These are phyloP conservation scores for Cetonia aurata DNA, from an alignment of 2,888 invertebrate genomes.

Conservation along the genomic window DNA sequence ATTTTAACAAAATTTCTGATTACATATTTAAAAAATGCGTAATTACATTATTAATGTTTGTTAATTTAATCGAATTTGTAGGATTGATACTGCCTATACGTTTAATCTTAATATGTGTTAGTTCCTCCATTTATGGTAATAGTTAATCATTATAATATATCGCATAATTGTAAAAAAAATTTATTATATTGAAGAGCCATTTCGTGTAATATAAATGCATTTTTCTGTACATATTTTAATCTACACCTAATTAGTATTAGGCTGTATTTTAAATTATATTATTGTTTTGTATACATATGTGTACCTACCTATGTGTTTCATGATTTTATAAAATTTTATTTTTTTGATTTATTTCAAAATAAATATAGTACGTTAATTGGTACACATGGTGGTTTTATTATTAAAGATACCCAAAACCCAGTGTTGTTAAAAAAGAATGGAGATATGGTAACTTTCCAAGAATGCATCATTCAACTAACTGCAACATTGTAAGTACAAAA, in stretches of 20 bases:
- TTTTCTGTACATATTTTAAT: constrained; percentile 31
- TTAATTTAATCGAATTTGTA: too few relatives aligned
- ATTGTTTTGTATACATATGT: constrained; percentile 13
- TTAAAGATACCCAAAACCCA: background rate
- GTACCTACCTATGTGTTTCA: constrained; percentile 26
- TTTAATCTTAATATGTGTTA: constrained; percentile 34
- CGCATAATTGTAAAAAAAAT: constrained; percentile 25
- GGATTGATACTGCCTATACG: background rate
- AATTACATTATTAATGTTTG: too few relatives aligned
- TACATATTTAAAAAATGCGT: too few relatives aligned
- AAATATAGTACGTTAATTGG: constrained; percentile 31
- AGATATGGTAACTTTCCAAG: too few relatives aligned
- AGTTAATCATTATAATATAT: constrained; percentile 2
- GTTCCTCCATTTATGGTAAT: constrained; percentile 39
- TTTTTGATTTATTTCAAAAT: constrained; percentile 33
- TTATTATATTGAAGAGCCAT: constrained; percentile 15
- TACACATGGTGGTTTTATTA: constrained; percentile 4
- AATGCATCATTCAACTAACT: too few relatives aligned
- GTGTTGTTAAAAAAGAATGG: too few relatives aligned
- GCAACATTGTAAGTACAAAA: too few relatives aligned
- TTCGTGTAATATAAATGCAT: constrained; percentile 21
- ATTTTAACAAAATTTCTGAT: too few relatives aligned
- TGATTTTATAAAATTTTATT: constrained; percentile 17
- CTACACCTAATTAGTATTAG: constrained; percentile 12
- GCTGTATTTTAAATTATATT: constrained; percentile 27